Percentiles rank a stretch among this genome's conserved stretches.
phyloP scores from a whole-genome alignment of 2,797 vertebrate genomes.

The Astyanax mexicanus region DNA sequence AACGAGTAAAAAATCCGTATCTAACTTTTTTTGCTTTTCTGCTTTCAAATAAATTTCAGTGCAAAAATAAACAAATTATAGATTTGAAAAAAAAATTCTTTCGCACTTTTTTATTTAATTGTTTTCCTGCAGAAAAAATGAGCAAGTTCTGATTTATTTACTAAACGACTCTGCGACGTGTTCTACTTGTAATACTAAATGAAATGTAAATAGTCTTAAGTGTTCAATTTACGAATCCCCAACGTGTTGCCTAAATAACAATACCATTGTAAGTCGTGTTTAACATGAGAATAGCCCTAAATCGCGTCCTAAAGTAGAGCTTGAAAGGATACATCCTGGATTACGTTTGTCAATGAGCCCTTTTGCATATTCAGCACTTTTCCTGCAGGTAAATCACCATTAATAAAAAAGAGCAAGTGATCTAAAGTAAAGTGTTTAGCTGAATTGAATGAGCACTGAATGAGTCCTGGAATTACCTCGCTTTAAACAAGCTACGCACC shows the following conservation, averaged over 20 bases:
- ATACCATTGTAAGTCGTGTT: slow-evolving; percentile 69
- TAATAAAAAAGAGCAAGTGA: slow-evolving; percentile 51
- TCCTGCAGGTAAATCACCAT: slow-evolving; percentile 75
- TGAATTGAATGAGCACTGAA: no score
- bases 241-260: slow-evolving; percentile 60
- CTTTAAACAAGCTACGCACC: no score
- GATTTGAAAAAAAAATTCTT: no score
- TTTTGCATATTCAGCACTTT: slow-evolving; percentile 74
- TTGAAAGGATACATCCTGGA: slow-evolving; percentile 69
- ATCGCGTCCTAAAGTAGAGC: slow-evolving; percentile 58
- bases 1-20: background rate
- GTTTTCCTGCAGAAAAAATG: no score
- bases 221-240: slow-evolving; percentile 65
- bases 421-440: no score
- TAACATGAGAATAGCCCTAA: slow-evolving; percentile 74
- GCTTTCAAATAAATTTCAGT: no score
- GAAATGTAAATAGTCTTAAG: slow-evolving; percentile 64
- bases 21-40: no score
- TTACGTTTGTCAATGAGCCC: slow-evolving; percentile 63
- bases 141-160: background rate
- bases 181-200: slow-evolving; percentile 42
- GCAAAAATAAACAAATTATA: background rate
- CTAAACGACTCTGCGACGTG: background rate
- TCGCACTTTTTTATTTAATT: no score
- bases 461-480: no score